Percentiles rank a stretch among this genome's conserved stretches.
These are phyloP conservation scores for Pelobates fuscus DNA, from an alignment of 2,113 vertebrate species.

Conservation along the genomic window DNA sequence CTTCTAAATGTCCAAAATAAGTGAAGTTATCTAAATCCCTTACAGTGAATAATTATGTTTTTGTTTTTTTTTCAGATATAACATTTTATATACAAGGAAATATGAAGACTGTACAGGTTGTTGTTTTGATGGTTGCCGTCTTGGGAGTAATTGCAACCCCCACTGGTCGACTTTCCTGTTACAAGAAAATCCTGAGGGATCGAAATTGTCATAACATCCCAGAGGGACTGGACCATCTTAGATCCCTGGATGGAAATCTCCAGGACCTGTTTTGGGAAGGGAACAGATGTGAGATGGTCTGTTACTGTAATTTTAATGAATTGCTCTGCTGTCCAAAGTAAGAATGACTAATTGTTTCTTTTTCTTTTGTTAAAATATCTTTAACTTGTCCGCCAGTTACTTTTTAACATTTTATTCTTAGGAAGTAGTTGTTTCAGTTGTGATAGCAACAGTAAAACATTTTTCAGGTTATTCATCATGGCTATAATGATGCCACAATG, in stretches of 20 bases:
- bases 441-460: neutral
- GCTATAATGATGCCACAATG: constrained; percentile 1
- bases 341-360: constrained; percentile 37
- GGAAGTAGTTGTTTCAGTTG: neutral
- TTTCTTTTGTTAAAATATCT: neutral
- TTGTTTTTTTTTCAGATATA: no score
- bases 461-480: constrained; percentile 11
- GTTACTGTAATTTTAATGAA: constrained; percentile 76
- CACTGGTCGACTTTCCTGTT: constrained; percentile 64
- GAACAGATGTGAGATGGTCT: constrained; percentile 72
- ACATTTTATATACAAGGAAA: constrained; percentile 26
- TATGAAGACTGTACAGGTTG: constrained; percentile 56
- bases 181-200: constrained; percentile 68
- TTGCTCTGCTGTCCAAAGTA: constrained; percentile 84
- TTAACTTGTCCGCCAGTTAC: neutral
- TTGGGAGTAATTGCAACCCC: constrained; percentile 53
- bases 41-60: neutral
- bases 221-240: constrained; percentile 56
- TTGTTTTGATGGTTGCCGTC: constrained; percentile 63
- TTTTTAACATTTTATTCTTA: neutral
- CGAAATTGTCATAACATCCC: constrained; percentile 67
- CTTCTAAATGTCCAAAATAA: no score
- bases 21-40: neutral
- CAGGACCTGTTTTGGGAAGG: constrained; percentile 76
- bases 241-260: constrained; percentile 52